Percentiles rank a stretch among this genome's conserved stretches.
Conservation (phyloP, 2,888 invertebrate genomes). For the Apantesis nais region DNA sequence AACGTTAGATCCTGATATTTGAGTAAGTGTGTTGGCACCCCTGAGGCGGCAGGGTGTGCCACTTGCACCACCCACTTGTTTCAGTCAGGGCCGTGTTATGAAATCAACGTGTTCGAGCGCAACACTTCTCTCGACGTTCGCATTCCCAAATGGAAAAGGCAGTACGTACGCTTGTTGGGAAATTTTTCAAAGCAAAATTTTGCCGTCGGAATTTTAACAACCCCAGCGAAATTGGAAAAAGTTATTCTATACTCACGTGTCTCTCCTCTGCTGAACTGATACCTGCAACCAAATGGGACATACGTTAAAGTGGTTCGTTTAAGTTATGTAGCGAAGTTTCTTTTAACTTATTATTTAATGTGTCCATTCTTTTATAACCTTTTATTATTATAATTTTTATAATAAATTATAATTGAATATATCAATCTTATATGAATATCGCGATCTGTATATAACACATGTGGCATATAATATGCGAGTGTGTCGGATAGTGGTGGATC, state of each 20-base stretch:
- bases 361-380: no score
- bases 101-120: constrained; percentile 85
- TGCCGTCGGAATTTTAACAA: constrained; percentile 74
- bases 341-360: constrained; percentile 14
- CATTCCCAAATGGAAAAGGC: constrained; percentile 81
- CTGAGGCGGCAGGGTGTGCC: constrained; percentile 61
- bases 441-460: constrained; percentile 7
- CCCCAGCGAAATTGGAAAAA: constrained; percentile 67
- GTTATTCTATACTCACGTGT: constrained; percentile 80
- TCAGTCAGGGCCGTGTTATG: constrained; percentile 81
- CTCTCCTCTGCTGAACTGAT: constrained; percentile 84
- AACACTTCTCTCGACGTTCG: constrained; percentile 74
- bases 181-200: constrained; percentile 77
- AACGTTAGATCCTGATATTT: constrained; percentile 17
- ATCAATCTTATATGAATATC: constrained; percentile 8
- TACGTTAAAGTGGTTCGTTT: constrained; percentile 29
- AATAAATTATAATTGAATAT: no score
- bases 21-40: constrained; percentile 48
- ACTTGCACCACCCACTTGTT: constrained; percentile 84
- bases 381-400: no score
- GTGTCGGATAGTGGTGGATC: constrained; percentile 46
- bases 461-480: constrained; percentile 11
- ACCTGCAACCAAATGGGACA: constrained; percentile 69
- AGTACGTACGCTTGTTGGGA: constrained; percentile 61
- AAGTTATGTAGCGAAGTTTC: constrained; percentile 24